phyloP scores from a whole-genome alignment of 2,797 vertebrate genomes.

The Ammospiza maritima region DNA sequence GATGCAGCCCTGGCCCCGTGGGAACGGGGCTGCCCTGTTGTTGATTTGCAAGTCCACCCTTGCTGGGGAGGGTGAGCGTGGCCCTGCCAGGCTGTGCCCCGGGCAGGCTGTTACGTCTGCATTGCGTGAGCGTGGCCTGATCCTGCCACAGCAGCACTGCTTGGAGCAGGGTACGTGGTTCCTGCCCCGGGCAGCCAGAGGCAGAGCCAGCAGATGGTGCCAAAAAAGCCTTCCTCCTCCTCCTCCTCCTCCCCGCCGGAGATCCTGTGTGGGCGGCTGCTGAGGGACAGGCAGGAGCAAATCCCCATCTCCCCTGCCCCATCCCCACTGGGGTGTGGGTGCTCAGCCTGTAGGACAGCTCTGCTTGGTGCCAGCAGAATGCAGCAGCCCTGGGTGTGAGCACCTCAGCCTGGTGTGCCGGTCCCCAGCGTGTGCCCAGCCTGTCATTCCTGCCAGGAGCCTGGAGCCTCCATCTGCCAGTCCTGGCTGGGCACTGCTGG shows the following conservation, averaged over 20 bases:
- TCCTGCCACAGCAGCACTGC: not conserved
- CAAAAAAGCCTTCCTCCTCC: not conserved
- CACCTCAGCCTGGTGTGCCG: not conserved
- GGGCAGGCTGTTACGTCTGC: not conserved
- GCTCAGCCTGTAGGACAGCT: not conserved
- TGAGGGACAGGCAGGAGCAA: not conserved
- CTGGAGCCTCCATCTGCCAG: not conserved
- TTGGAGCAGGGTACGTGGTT: not conserved
- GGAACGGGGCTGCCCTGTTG: not conserved
- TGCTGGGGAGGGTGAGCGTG: not conserved
- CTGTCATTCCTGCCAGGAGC: not conserved
- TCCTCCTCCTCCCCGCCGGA: not conserved
- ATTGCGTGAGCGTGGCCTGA: not conserved
- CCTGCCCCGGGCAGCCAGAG: not conserved
- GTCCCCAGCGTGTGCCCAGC: not conserved
- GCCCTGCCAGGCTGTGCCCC: not conserved
- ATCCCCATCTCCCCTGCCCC: not conserved
- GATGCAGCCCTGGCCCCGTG: not conserved
- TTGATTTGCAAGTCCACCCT: not conserved
- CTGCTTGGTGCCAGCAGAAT: not conserved
- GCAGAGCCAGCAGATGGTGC: not conserved
- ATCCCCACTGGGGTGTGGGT: rapidly evolving
- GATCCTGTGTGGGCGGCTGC: not conserved
- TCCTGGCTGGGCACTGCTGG: not conserved
- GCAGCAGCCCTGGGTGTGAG: not conserved